Evolutionary conservation across 2,888 invertebrate species (phyloP), one percentile per base, ranked within the genome.

Genomic region (Disparrhopalites patrizii): DNA sequence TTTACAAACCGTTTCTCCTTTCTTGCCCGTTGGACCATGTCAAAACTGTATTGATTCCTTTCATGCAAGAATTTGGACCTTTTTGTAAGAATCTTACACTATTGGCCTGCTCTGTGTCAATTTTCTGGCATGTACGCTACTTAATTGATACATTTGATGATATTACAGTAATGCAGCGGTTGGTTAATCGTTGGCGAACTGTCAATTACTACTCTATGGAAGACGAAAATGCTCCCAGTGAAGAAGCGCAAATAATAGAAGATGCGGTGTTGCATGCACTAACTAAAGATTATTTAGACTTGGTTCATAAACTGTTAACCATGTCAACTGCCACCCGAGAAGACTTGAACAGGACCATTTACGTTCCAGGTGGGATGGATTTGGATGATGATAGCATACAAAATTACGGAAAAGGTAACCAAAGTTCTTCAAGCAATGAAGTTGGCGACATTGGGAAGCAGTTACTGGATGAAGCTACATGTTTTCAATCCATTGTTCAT

Each of bases 211-310:
- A 67, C 20, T 20, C 38, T 2, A 55, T 47, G 23, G 68, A 68
- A 8, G 70, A 67, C 2, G 70, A 67, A 18, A 62, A 67, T 27
- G 69, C 64, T 40, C 70, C 70, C 13, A 64, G 68, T 31, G 71
- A 69, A 56, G 69, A 68, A 58, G 61, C 65, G 5, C 73, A 75
- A 73, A 68, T 73, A 25, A 25, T 75, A 20, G 73, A 72, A 68
- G 73, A 70, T 65, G 68, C 73, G 0, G 61, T 68, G 1, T 61
- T 75, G 2, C 66, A 72, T 0, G 25, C 70, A 1, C 56, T 75
- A 2, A 70, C 72, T 3, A 73, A 71, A 31, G 75, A 75, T 13
- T 73, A 71, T 51, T 61, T 71, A 27, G 75, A 75, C 18, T 51
- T 73, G n/a, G n/a, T 75, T 1, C 28, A 63, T 8, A 66, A 67